Conservation (phyloP, 2,888 invertebrate genomes). For the Himalopsyche anomala region DNA sequence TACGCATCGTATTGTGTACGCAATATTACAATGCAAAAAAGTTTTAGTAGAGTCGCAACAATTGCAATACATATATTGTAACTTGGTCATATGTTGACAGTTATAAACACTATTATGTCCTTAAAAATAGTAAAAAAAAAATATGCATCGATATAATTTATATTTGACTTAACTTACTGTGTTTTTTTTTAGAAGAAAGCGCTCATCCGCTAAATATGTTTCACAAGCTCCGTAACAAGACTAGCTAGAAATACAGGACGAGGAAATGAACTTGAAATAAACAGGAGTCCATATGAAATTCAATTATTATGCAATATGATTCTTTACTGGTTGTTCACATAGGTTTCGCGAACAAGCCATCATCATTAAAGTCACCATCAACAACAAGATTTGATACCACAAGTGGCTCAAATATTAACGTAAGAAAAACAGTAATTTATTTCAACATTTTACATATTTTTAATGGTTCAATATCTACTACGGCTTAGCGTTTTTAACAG, state of each 20-base stretch:
- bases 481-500: no score
- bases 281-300: conserved; percentile 6
- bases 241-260: background rate
- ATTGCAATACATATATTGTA: no score
- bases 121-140: no score
- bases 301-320: conserved; percentile 28
- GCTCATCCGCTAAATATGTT: background rate
- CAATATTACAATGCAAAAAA: no score
- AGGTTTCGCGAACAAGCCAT: background rate
- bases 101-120: no score
- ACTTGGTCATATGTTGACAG: no score
- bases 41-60: no score
- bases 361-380: background rate
- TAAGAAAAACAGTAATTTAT: background rate
- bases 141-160: background rate
- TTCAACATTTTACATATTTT: no score
- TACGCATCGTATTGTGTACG: no score
- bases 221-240: background rate
- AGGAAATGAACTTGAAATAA: conserved; percentile 35
- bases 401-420: background rate
- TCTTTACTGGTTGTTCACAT: background rate
- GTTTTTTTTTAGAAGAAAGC: background rate
- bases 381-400: background rate
- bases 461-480: no score
- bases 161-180: background rate